Conservation (phyloP, 1,140 invertebrate genomes). For the Samia ricini region DNA sequence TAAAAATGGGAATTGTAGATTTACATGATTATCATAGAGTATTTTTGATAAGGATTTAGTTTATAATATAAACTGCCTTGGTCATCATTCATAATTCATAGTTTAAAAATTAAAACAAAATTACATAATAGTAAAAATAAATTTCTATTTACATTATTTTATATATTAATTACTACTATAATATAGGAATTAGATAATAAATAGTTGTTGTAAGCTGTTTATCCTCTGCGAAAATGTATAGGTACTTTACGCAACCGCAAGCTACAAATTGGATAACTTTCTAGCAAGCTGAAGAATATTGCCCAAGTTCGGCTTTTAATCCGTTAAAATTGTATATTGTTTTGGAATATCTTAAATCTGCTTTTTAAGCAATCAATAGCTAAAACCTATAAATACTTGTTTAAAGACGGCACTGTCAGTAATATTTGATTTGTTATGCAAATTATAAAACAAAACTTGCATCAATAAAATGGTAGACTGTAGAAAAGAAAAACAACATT, state of each 20-base stretch:
- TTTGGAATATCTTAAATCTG: neutral
- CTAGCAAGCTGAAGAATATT: neutral
- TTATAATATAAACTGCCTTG: no score
- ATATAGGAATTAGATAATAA: constrained; percentile 9
- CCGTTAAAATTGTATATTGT: neutral
- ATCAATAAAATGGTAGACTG: neutral
- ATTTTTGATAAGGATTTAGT: no score
- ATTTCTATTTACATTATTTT: neutral
- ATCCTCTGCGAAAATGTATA: constrained; percentile 11
- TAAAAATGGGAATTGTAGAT: no score
- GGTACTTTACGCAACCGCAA: constrained; percentile 26
- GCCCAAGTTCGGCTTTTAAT: neutral
- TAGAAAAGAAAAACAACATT: neutral
- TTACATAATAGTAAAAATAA: neutral
- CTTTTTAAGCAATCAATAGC: no score
- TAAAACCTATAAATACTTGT: no score
- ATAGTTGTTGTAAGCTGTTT: constrained; percentile 12
- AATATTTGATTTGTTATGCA: no score
- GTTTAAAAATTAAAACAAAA: neutral
- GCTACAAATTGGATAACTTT: constrained; percentile 6
- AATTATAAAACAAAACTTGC: no score
- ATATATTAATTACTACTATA: constrained; percentile 4
- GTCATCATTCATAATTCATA: no score
- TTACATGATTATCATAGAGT: no score
- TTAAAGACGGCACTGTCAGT: no score